A percentile compares a stretch with the other conserved stretches of the same genome.
Conservation (phyloP, 2,113 vertebrate genomes). For the Phyllostomus hastatus region DNA sequence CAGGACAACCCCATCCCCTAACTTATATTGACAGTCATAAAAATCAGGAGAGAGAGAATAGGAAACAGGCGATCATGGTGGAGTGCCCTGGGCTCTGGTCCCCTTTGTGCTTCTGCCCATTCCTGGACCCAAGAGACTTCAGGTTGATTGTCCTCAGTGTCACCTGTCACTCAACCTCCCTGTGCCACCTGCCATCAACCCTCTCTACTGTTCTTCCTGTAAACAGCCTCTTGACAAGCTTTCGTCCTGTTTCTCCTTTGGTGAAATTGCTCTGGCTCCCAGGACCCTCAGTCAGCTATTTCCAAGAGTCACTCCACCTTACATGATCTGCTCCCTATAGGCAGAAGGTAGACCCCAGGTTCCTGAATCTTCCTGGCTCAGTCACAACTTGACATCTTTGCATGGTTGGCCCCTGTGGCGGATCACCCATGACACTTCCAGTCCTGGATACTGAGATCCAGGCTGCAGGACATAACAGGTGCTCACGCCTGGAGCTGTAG, state of each 20-base stretch:
- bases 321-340: background rate
- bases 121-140: background rate
- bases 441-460: background rate
- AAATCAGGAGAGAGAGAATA: background rate
- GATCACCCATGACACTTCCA: too few species aligned
- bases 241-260: accelerated
- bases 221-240: background rate
- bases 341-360: background rate
- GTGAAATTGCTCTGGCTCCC: background rate
- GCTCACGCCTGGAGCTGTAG: accelerated
- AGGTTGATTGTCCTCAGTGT: too few species aligned
- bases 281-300: background rate
- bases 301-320: background rate
- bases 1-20: background rate
- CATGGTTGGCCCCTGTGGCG: background rate
- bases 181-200: too few species aligned
- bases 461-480: background rate
- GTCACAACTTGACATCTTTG: background rate
- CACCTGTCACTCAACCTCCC: background rate
- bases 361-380: background rate
- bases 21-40: background rate
- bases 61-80: background rate
- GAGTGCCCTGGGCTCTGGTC: background rate
- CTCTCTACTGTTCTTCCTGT: background rate
- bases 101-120: background rate